phyloP scores from a whole-genome alignment of 2,113 vertebrate genomes.

The Ictalurus furcatus region DNA sequence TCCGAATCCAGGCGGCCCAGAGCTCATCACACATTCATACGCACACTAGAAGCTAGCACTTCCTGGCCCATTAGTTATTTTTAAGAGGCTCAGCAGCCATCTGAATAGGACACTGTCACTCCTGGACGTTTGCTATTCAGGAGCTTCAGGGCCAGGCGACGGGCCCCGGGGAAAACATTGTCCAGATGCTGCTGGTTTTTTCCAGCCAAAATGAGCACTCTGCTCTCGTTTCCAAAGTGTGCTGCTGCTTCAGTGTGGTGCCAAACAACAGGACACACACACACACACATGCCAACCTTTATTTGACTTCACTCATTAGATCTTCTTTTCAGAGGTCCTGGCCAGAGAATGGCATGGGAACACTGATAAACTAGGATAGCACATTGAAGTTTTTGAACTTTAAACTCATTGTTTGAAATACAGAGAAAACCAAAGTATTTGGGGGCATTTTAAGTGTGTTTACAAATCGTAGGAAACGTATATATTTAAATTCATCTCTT shows the following conservation, averaged over 20 bases:
- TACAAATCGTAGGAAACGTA: neutral
- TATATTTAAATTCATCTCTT: neutral
- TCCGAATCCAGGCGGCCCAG: conserved; percentile 58
- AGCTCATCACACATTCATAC: neutral
- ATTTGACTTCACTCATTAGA: conserved; percentile 17
- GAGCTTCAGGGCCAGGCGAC: conserved; percentile 62
- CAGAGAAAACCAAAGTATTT: neutral
- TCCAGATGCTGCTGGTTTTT: conserved; percentile 71
- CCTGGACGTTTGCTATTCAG: conserved; percentile 68
- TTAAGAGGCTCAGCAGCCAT: conserved; percentile 56
- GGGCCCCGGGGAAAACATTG: conserved; percentile 68
- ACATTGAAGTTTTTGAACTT: neutral
- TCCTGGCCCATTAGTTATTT: conserved; percentile 50
- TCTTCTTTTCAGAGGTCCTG: neutral
- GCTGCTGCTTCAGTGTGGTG: conserved; percentile 57
- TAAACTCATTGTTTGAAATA: neutral
- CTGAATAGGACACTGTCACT: conserved; percentile 61
- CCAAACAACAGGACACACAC: conserved; percentile 39
- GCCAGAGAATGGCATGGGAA: neutral
- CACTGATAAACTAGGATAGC: conserved; percentile 27
- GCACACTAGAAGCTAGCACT: neutral
- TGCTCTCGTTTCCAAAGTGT: conserved; percentile 72
- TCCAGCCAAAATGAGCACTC: conserved; percentile 61
- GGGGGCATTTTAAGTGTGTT: neutral
- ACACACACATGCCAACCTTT: conserved; percentile 21